Base-by-base conservation (phyloP, 2,888 invertebrate genomes). In the Dynastes hyllus region DNA sequence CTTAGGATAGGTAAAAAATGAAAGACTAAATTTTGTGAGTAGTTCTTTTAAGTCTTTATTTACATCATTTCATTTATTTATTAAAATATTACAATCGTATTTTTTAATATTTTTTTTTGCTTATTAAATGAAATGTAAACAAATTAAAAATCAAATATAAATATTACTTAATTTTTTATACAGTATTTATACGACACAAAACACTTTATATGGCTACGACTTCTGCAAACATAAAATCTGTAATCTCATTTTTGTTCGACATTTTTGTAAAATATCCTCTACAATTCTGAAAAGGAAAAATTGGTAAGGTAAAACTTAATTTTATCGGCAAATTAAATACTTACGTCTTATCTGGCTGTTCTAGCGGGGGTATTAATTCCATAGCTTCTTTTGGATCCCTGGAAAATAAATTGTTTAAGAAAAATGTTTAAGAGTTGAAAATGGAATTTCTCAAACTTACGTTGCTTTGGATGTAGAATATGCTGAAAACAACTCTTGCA, bases 351-450 rank as follows among this genome's bases (percentile, higher is more conserved):
- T 88, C 92, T 84, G 91, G 86, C 90, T 91, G 81, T 84, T 92
- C 92, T 11, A 95, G 88, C 0, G 92, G 91, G 37, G 96, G 95
- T 82, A 96, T 92, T 4, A 93, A 93, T 80, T 95, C 94, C 78
- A 96, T 88, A 0, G 97, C 97, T 89, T 97, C 97, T 83, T 92
- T 92, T 75, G 73, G 73, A 37, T 75, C 73, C 11, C 73, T 75
- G 13, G 22, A 75, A 61, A 71, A 70, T 32, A 96, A 94, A 84
- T 92, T 3, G 37, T 2, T 40, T 40, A 93, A 84, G 94, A 29
- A 77, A 51, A 75, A 45, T 50, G 32, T n/a, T 8, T 13, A 37
- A 37, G 5, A 37, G 32, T 37, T 27, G 40, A 63, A 70, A 37
- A 69, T 22, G 63, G 77, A 80, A 45, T 11, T 45, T 37, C 37